These are phyloP conservation scores for Grallaria varia DNA, from an alignment of 2,113 vertebrate genomes.

Conservation along the genomic window DNA sequence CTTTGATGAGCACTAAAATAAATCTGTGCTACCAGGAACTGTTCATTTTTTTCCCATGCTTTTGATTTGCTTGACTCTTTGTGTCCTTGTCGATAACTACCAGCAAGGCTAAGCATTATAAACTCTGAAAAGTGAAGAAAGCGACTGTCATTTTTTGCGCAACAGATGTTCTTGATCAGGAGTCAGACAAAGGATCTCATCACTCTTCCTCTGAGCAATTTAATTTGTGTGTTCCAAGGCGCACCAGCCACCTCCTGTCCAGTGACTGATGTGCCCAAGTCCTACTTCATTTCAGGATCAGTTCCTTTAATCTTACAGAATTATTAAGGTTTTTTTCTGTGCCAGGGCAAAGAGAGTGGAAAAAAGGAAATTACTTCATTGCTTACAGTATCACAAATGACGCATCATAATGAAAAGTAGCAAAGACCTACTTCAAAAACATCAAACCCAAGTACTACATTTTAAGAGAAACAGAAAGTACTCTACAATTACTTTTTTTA, in stretches of 20 bases:
- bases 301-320: constrained; percentile 43
- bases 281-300: constrained; percentile 20
- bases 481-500: neutral
- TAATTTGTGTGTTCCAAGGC: constrained; percentile 14
- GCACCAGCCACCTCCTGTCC: neutral
- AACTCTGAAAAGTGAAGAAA: constrained; percentile 17
- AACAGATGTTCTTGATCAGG: constrained; percentile 55
- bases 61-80: constrained; percentile 30
- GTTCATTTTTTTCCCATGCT: neutral
- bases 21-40: neutral
- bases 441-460: neutral
- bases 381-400: neutral
- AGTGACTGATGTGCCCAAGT: neutral
- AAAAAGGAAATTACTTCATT: constrained; percentile 28
- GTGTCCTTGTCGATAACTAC: constrained; percentile 6
- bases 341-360: neutral
- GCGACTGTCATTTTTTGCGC: constrained; percentile 8
- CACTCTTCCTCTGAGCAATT: constrained; percentile 2
- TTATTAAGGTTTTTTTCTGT: neutral
- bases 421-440: neutral
- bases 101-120: neutral
- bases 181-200: constrained; percentile 44
- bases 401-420: constrained; percentile 15
- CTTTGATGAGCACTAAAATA: constrained; percentile 32
- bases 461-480: neutral